Evolutionary conservation across 2,888 invertebrate species (phyloP).

Genomic region (Andrena dorsata): DNA sequence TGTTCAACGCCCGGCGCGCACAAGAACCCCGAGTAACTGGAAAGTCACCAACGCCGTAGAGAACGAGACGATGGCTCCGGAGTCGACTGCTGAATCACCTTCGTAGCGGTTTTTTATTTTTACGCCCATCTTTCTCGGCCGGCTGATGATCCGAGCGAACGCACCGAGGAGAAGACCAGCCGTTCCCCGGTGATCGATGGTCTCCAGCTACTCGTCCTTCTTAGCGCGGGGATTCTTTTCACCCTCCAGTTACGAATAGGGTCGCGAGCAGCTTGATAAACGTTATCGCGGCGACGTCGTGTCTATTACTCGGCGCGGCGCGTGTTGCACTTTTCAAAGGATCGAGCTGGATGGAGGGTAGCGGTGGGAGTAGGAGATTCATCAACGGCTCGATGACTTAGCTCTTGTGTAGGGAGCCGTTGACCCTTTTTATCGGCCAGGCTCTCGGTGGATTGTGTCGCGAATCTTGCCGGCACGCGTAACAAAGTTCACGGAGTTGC

Average conservation of each 20-base stretch:
- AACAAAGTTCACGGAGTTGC: neutral
- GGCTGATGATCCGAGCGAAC: conserved; percentile 35
- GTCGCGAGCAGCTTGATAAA: conserved; percentile 32
- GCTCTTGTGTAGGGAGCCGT: too few relatives aligned
- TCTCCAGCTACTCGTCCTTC: conserved; percentile 26
- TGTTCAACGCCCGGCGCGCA: neutral
- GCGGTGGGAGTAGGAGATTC: too few relatives aligned
- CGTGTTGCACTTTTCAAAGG: neutral
- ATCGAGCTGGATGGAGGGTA: too few relatives aligned
- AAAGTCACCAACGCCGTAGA: neutral
- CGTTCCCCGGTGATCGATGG: conserved; percentile 45
- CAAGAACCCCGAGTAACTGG: neutral
- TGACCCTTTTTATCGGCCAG: too few relatives aligned
- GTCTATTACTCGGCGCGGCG: neutral
- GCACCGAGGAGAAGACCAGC: neutral
- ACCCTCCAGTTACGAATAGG: conserved; percentile 27
- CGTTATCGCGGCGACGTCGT: conserved; percentile 24
- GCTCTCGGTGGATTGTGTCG: too few relatives aligned
- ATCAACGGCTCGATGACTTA: too few relatives aligned
- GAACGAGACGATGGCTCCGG: neutral
- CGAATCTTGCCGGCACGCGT: too few relatives aligned
- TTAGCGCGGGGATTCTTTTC: conserved; percentile 1
- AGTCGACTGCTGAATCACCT: neutral
- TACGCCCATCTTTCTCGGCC: neutral
- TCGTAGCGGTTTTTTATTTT: conserved; percentile 5